phyloP scores from a whole-genome alignment of 2,113 vertebrate species.

The Gymnarchus niloticus region DNA sequence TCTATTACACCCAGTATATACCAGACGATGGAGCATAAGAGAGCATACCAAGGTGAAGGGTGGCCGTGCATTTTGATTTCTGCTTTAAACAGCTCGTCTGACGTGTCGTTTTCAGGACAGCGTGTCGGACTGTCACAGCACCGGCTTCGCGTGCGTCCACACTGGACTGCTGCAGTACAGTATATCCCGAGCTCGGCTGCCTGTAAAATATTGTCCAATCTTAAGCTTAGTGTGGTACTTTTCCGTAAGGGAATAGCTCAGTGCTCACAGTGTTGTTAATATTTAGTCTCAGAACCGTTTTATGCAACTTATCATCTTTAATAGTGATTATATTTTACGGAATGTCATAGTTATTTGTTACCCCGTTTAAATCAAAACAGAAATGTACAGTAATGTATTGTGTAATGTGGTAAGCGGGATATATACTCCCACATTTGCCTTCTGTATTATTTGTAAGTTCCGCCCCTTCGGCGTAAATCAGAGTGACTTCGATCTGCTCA shows the following conservation, averaged over 20 bases:
- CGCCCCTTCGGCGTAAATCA: neutral
- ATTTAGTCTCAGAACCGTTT: neutral
- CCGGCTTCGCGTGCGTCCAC: neutral
- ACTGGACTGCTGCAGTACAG: neutral
- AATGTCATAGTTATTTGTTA: neutral
- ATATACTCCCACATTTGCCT: neutral
- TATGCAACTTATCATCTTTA: neutral
- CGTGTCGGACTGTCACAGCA: neutral
- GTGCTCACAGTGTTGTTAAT: neutral
- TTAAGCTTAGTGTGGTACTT: neutral
- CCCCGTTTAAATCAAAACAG: neutral
- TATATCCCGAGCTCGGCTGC: neutral
- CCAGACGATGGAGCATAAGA: neutral
- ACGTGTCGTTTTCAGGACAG: neutral
- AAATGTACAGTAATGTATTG: neutral
- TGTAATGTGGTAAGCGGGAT: neutral
- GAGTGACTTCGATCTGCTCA: neutral
- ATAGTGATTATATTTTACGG: neutral
- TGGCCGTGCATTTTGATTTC: too few relatives aligned
- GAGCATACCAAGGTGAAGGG: neutral
- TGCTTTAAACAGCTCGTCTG: too few relatives aligned
- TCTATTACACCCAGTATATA: neutral
- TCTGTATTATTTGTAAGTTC: neutral
- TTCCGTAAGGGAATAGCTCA: neutral
- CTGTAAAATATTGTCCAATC: neutral